These are phyloP conservation scores for Pandemis heparana DNA, from an alignment of 2,888 invertebrate species.

Conservation along the genomic window DNA sequence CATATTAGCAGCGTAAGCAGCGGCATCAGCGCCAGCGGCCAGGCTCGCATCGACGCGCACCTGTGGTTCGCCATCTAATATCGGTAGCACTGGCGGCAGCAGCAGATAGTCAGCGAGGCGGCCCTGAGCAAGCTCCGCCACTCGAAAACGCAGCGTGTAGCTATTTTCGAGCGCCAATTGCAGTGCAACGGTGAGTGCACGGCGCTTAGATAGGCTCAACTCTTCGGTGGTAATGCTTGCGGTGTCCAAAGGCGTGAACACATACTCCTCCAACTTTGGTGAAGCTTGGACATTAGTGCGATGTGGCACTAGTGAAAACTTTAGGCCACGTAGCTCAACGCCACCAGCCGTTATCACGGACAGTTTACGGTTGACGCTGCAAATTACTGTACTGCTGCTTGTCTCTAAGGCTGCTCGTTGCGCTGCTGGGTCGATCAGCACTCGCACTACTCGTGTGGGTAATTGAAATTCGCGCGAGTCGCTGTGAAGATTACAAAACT, in stretches of 20 bases:
- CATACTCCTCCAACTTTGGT: slow-evolving; percentile 94
- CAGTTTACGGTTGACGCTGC: slow-evolving; percentile 89
- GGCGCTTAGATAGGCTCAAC: slow-evolving; percentile 85
- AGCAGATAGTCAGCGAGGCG: slow-evolving; percentile 89
- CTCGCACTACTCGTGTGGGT: slow-evolving; percentile 94
- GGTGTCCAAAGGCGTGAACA: slow-evolving; percentile 91
- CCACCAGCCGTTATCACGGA: slow-evolving; percentile 93
- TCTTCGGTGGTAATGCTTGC: slow-evolving; percentile 73
- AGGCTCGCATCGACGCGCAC: slow-evolving; percentile 86
- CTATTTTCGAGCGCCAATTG: slow-evolving; percentile 93
- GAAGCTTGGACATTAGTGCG: slow-evolving; percentile 91
- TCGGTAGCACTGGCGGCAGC: slow-evolving; percentile 84
- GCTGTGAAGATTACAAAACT: slow-evolving; percentile 93
- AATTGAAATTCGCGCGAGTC: slow-evolving; percentile 92
- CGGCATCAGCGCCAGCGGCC: slow-evolving; percentile 77
- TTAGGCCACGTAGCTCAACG: slow-evolving; percentile 94
- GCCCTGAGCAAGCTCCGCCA: slow-evolving; percentile 88
- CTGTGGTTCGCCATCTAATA: slow-evolving; percentile 90
- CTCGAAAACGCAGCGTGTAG: slow-evolving; percentile 89
- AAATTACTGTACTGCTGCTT: slow-evolving; percentile 58
- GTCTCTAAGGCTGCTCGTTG: slow-evolving; percentile 78
- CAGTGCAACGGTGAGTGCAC: slow-evolving; percentile 88
- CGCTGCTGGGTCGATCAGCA: slow-evolving; percentile 91
- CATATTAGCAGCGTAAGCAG: slow-evolving; percentile 82
- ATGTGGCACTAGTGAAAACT: slow-evolving; percentile 95